Evolutionary conservation across 1,140 invertebrate species (phyloP).

Genomic region (Rhyzopertha dominica): DNA sequence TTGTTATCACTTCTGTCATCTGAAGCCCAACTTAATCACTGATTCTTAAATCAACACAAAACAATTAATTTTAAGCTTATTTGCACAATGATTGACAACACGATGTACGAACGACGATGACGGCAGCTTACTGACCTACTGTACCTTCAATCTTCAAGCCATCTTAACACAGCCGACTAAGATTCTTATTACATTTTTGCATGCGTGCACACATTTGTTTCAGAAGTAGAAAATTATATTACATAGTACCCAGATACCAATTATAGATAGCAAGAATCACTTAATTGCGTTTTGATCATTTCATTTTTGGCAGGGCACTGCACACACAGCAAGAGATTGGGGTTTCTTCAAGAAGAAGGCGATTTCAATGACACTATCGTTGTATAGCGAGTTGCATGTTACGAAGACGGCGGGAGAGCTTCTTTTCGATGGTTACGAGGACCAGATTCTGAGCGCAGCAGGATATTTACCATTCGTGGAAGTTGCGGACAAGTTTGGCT

Average conservation of each 20-base stretch:
- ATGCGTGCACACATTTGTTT: too few species aligned
- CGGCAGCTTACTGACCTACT: too few species aligned
- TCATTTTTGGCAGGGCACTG: slow-evolving; percentile 58
- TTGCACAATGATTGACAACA: too few species aligned
- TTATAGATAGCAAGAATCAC: neutral
- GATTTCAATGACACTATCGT: slow-evolving; percentile 25
- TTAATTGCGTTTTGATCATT: slow-evolving; percentile 6
- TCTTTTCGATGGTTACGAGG: slow-evolving; percentile 73
- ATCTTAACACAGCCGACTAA: too few species aligned
- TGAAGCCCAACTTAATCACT: too few species aligned
- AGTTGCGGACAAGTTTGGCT: slow-evolving; percentile 63
- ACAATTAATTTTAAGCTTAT: too few species aligned
- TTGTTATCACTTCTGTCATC: too few species aligned
- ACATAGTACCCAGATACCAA: neutral
- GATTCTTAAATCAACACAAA: too few species aligned
- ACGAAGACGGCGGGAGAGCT: slow-evolving; percentile 64
- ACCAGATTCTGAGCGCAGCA: slow-evolving; percentile 59
- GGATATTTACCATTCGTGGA: slow-evolving; percentile 54
- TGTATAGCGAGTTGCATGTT: slow-evolving; percentile 47
- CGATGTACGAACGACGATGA: too few species aligned
- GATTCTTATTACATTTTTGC: too few species aligned
- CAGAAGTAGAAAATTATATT: too few species aligned
- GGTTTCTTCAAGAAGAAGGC: slow-evolving; percentile 47
- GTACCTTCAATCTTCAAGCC: too few species aligned
- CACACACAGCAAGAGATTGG: slow-evolving; percentile 56